phyloP scores from a whole-genome alignment of 2,888 invertebrate species.

The Blomia tropicalis region DNA sequence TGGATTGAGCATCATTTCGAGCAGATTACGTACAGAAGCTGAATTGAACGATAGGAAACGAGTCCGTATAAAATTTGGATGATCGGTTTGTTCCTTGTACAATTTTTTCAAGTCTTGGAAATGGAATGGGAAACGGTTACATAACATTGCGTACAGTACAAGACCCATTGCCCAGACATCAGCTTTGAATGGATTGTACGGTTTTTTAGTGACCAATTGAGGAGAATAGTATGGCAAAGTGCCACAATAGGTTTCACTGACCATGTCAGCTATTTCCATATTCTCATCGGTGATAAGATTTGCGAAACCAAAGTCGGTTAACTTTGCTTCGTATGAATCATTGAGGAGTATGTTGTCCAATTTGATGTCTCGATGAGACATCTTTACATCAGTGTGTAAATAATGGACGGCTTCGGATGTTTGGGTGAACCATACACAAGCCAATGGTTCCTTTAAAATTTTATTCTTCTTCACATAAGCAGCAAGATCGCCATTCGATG shows the following conservation, averaged over 20 bases:
- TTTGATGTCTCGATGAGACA: conserved; percentile 25
- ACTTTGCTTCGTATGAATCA: not conserved
- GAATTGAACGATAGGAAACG: not conserved
- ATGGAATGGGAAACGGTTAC: conserved; percentile 25
- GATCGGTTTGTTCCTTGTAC: conserved; percentile 8
- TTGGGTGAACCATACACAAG: conserved; percentile 19
- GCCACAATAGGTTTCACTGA: conserved; percentile 21
- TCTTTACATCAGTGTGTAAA: conserved; percentile 8
- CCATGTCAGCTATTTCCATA: not conserved
- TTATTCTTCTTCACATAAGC: conserved; percentile 36
- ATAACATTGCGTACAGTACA: conserved; percentile 21
- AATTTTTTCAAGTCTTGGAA: conserved; percentile 10
- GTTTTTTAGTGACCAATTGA: not conserved
- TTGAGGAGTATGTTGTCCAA: conserved; percentile 21
- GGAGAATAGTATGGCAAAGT: conserved; percentile 24
- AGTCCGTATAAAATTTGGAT: not conserved
- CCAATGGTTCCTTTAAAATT: not conserved
- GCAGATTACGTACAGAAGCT: not conserved
- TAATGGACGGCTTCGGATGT: conserved; percentile 9
- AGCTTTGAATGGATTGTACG: conserved; percentile 23
- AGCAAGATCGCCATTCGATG: conserved; percentile 36
- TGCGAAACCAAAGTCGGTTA: conserved; percentile 24
- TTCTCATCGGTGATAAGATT: not conserved
- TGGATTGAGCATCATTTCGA: not conserved
- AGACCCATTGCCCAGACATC: conserved; percentile 25